Base-by-base conservation (phyloP, 1,140 invertebrate genomes). In the Drosophila lacertosa region DNA sequence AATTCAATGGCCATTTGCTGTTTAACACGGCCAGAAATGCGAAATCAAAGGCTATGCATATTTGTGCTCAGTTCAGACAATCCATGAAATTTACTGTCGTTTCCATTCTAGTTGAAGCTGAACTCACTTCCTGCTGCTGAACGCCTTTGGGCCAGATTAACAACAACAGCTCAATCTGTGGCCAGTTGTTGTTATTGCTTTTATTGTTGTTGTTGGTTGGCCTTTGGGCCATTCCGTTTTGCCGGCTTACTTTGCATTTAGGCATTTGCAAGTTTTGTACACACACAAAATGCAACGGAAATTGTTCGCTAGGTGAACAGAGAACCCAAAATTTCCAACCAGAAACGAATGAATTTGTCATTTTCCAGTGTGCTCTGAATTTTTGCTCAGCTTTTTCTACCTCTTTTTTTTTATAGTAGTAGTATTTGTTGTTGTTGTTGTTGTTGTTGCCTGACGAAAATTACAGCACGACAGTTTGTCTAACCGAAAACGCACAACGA, bases 241-340 rank as follows among this genome's bases (percentile, higher is more conserved):
- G 72, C 67, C 58, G 81, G 81, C 73, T 81, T 84, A 86, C 77
- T 81, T 81, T 86, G 81, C 81, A 81, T 78, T 86, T 86, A 77
- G 77, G 63, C 81, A 86, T 81, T 81, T 69, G 68, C 67, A 73
- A 63, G 86, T 68, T 74, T 73, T 53, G 29, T 5, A 35, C 60
- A 26, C 55, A 35, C 60, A 26, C 55, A 54, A 60, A 65, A 63
- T 86, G 72, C 81, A 81, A 81, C 81, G 81, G 77, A 84, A 84
- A 84, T 84, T 84, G 81, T 65, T 77, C 58, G 62, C 26, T 50
- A 66, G 59, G 39, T 57, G 69, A 64, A 42, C 74, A 70, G 45
- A 44, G 47, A 57, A 69, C 66, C 59, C 20, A 74, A 48, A 79
- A 70, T 45, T 40, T 58, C 63, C 26, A 67, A 37, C 59, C 15